These are phyloP conservation scores for Hydroisotoma schaefferi DNA, from an alignment of 2,888 invertebrate genomes.

Conservation along the genomic window DNA sequence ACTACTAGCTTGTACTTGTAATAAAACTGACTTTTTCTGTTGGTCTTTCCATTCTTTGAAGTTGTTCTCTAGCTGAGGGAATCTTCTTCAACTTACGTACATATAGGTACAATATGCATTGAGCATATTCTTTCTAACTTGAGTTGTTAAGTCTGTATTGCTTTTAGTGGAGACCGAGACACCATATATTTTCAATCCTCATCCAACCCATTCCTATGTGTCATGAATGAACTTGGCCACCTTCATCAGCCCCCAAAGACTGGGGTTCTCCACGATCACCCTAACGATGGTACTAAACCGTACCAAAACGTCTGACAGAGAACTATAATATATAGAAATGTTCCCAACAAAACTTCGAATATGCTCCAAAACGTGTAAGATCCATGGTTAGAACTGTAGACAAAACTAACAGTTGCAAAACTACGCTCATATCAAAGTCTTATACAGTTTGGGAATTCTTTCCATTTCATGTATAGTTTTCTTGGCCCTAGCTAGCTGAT, in stretches of 20 bases:
- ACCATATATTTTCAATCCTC: not conserved
- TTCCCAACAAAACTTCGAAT: not conserved
- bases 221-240: slow-evolving; percentile 40
- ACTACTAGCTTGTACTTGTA: not conserved
- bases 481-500: not conserved
- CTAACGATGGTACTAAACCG: not conserved
- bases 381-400: not conserved
- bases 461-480: not conserved
- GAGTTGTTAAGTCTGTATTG: slow-evolving; percentile 3
- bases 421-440: too few species aligned
- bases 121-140: slow-evolving; percentile 1
- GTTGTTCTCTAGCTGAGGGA: too few species aligned
- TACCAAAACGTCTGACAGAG: not conserved
- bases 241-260: slow-evolving; percentile 15
- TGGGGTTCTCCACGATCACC: not conserved
- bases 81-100: not conserved
- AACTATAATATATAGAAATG: too few species aligned
- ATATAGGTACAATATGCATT: too few species aligned
- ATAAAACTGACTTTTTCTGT: too few species aligned
- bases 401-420: not conserved
- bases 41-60: not conserved
- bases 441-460: too few species aligned
- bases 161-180: not conserved
- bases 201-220: slow-evolving; percentile 28
- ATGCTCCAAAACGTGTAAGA: not conserved